Evolutionary conservation across 35 echinoderm and acorn worm genomes (phyloP), one percentile per base, ranked within the genome.

Genomic region (Lytechinus variegatus): DNA sequence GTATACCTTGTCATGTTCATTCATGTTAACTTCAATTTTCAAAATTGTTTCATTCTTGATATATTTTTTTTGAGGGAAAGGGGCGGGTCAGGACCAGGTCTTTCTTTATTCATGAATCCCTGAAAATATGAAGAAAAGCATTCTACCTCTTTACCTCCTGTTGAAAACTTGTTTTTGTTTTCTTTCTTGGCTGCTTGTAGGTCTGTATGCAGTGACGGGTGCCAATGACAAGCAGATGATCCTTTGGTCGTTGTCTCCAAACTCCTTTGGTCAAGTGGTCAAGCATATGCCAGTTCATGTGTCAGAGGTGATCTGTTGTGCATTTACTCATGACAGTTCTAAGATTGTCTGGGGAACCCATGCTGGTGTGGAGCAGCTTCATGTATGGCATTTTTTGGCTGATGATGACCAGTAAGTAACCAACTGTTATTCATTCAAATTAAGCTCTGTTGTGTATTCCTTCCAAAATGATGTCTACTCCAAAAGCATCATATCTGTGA

Each of bases 341-440:
- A 94, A 61, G 44, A 53, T 98, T 19, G 29, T 97, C 10, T 89
- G 53, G 91, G 97, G 97, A 24, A 86, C 95, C 56, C 96, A 97
- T 28, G 89, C 54, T 8, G 96, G 94, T 52, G 94, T 91, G 87
- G 93, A 95, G 57, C 97, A 98, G 95, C 95, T 98, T 6, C 92
- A 95, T 86, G 94, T 91, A 53, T 98, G 97, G 97, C 72, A 96
- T 9, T 97, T 93, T 52, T 19, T 54, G 89, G 89, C 60, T 10
- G 55, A 87, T n/a, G 51, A 79, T 79, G 66, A 54, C 13, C 87
- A 87, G 92, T 94, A 52, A 96, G 92, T 94, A 60, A n/a, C 0
- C 9, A 13, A 58, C 5, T 58, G 13, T 58, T 58, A 9, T 2
- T 9, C 10, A 58, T 58, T 58, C 9, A 58, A 58, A 58, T 44